phyloP scores from a whole-genome alignment of 2,888 invertebrate species.

The Macrophya annulata region DNA sequence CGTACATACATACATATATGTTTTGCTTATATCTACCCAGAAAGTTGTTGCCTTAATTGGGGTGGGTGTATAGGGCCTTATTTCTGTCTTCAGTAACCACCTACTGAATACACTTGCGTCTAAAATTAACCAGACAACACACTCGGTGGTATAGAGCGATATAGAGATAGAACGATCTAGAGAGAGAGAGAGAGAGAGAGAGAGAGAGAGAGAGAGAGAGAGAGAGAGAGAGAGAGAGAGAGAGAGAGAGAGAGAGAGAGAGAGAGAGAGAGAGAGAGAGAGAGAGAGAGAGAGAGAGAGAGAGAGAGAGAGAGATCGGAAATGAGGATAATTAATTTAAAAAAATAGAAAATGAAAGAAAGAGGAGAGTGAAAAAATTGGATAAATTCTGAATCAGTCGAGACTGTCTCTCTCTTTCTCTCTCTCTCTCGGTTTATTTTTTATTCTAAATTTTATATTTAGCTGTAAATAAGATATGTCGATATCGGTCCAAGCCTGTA shows the following conservation, averaged over 20 bases:
- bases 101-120: slow-evolving; percentile 50
- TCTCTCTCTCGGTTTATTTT: not conserved
- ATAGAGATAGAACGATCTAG: not conserved
- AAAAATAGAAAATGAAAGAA: not conserved
- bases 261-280: not conserved
- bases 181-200: not conserved
- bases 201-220: not conserved
- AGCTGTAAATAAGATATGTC: not conserved
- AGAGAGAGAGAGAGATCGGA: not conserved
- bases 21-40: not conserved
- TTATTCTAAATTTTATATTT: not conserved
- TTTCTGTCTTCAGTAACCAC: slow-evolving; percentile 53
- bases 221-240: not conserved
- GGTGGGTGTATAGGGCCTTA: slow-evolving; percentile 16
- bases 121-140: slow-evolving; percentile 51
- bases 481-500: not conserved
- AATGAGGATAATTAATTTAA: not conserved
- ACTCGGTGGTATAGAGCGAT: not conserved
- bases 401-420: not conserved
- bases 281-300: not conserved
- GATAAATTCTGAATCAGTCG: not conserved
- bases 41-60: slow-evolving; percentile 34
- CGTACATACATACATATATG: not conserved
- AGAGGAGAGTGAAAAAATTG: not conserved
- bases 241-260: not conserved